Percentiles rank a stretch among this genome's conserved stretches.
These are phyloP conservation scores for Pteria penguin DNA, from an alignment of 2,888 invertebrate genomes.

Conservation along the genomic window DNA sequence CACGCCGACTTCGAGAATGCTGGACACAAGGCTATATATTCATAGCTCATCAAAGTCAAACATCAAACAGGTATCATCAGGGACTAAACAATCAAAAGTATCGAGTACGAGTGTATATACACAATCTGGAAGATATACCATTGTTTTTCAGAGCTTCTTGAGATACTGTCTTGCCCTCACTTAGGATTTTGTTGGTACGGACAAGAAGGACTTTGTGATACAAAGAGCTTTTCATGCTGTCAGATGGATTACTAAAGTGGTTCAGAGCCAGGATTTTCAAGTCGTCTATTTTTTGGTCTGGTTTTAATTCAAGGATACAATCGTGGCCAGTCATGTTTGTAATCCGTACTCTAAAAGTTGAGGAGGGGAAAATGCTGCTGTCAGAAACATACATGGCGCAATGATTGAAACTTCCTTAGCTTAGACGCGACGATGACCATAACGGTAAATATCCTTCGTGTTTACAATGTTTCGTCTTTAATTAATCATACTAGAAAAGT, in stretches of 20 bases:
- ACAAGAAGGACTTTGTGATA: slow-evolving; percentile 79
- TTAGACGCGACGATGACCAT: too few relatives aligned
- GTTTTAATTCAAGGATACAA: slow-evolving; percentile 71
- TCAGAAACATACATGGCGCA: slow-evolving; percentile 79
- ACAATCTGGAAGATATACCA: too few relatives aligned
- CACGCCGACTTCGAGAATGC: too few relatives aligned
- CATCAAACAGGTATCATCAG: too few relatives aligned
- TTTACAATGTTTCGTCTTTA: too few relatives aligned
- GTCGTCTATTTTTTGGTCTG: slow-evolving; percentile 79
- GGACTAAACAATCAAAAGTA: too few relatives aligned
- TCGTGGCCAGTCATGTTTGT: slow-evolving; percentile 78
- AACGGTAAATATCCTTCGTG: too few relatives aligned
- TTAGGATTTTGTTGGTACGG: slow-evolving; percentile 75
- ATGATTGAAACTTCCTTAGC: background rate
- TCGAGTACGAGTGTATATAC: slow-evolving; percentile 7
- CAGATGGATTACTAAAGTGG: slow-evolving; percentile 78
- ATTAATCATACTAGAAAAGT: too few relatives aligned
- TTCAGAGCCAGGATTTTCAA: slow-evolving; percentile 79
- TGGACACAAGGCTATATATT: too few relatives aligned
- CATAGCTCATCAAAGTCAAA: too few relatives aligned
- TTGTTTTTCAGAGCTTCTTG: slow-evolving; percentile 79
- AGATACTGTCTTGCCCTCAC: slow-evolving; percentile 77
- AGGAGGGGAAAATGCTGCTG: slow-evolving; percentile 72
- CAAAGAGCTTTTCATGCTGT: slow-evolving; percentile 77
- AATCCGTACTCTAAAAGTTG: slow-evolving; percentile 77